Evolutionary conservation across 2,888 invertebrate species (phyloP).

Genomic region (Cheilosia grossa): DNA sequence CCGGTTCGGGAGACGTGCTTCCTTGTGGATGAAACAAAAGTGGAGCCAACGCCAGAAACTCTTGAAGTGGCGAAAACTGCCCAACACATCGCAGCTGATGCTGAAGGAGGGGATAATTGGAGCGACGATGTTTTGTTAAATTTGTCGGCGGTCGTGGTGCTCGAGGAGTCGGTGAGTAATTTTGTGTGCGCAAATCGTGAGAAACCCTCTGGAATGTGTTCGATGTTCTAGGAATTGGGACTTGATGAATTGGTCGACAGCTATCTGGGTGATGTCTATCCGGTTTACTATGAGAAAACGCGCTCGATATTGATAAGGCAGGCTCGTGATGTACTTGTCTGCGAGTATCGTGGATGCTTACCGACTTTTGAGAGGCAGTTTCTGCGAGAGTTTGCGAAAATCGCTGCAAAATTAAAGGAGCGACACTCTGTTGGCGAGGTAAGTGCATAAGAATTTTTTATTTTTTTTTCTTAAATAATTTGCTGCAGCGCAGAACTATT

Average conservation of each 20-base stretch:
- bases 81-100: neutral
- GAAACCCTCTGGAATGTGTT: conserved; percentile 14
- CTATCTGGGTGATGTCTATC: conserved; percentile 87
- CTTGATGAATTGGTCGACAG: conserved; percentile 84
- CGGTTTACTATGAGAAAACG: conserved; percentile 85
- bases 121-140: conserved; percentile 62
- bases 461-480: neutral
- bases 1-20: conserved; percentile 43
- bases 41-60: conserved; percentile 37
- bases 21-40: conserved; percentile 45
- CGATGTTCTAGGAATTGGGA: conserved; percentile 76
- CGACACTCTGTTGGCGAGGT: conserved; percentile 82
- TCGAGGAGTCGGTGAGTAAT: conserved; percentile 63
- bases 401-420: conserved; percentile 85
- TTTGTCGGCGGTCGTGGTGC: conserved; percentile 53
- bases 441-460: conserved; percentile 76
- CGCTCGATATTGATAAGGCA: conserved; percentile 87
- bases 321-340: conserved; percentile 88
- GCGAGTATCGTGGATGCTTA: conserved; percentile 87
- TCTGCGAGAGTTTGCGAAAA: conserved; percentile 86
- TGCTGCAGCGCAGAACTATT: too few species aligned
- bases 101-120: conserved; percentile 68
- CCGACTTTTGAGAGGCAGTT: conserved; percentile 86
- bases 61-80: conserved; percentile 22
- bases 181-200: conserved; percentile 34